Percentiles rank a stretch among this genome's conserved stretches.
Evolutionary conservation across 1,140 invertebrate species (phyloP).

Genomic region (Pseudomyrmex dendroicus): DNA sequence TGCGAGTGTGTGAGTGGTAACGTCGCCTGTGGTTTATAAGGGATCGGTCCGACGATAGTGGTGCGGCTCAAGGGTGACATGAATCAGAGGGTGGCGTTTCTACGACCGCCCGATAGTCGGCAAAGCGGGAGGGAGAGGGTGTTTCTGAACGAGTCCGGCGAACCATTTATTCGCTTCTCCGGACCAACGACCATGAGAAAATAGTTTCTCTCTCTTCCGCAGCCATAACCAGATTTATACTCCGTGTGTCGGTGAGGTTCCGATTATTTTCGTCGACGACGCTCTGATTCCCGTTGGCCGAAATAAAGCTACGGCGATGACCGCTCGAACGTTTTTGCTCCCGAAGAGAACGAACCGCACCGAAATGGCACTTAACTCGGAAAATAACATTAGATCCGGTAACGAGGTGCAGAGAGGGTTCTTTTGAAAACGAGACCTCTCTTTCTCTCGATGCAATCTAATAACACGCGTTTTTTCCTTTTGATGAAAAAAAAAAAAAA

Average conservation of each 20-base stretch:
- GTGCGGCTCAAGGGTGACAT: conserved; percentile 63
- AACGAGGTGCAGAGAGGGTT: no score
- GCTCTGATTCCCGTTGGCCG: neutral
- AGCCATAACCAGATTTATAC: conserved; percentile 72
- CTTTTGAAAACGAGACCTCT: neutral
- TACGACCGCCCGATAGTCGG: conserved; percentile 10
- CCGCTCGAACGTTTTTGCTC: neutral
- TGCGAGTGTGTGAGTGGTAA: neutral
- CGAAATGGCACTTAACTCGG: conserved; percentile 3
- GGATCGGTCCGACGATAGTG: conserved; percentile 43
- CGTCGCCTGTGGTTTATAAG: conserved; percentile 44
- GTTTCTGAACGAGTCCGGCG: conserved; percentile 70
- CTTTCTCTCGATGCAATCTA: neutral
- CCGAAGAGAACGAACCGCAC: no score
- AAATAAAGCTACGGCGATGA: conserved; percentile 2
- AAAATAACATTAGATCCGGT: conserved; percentile 12
- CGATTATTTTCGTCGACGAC: conserved; percentile 66
- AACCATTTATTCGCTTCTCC: conserved; percentile 73
- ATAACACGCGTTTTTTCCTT: neutral
- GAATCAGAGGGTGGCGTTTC: conserved; percentile 67
- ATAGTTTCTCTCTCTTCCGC: conserved; percentile 50
- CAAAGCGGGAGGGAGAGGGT: conserved; percentile 32
- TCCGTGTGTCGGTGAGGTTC: conserved; percentile 34
- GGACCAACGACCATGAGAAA: conserved; percentile 64
- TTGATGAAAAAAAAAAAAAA: neutral